Evolutionary conservation across 2,888 invertebrate genomes (phyloP), one percentile per base, ranked within the genome.

Genomic region (Nomada fucata): DNA sequence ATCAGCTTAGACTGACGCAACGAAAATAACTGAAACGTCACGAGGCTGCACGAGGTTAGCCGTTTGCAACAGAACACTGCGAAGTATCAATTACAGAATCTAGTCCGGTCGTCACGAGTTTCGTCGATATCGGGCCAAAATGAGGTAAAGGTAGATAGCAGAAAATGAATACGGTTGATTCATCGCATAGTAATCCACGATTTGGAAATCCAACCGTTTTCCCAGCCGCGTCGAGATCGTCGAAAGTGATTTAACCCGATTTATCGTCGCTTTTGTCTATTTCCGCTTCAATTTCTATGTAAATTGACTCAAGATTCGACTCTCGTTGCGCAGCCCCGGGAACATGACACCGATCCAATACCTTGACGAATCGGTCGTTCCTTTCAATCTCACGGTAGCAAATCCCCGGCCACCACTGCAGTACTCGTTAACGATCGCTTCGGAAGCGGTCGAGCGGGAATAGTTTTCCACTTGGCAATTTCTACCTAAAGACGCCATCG

Each of bases 281-380:
- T 87, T 84, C 79, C 76, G 77, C 70, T 59, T 63, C 76, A 75
- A 87, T 87, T 85, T 79, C 76, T 75, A 87, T 85, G 87, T 63
- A 85, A 87, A 87, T 87, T 83, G 85, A 69, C 71, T 83, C 77
- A 85, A 83, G 78, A 79, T 69, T 20, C 76, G 72, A 60, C 71
- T 44, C 76, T 79, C 74, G 72, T 65, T 57, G 64, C 70, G 50
- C 76, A 81, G 76, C 73, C 68, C 57, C 72, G 23, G 73, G 73
- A 64, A 81, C 57, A 64, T 73, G 71, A 79, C 42, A 29, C 52
- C 53, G 55, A 65, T 76, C 53, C 76, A 67, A 79, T 83, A 69
- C 80, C 44, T 23, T 55, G 60, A 5, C 61, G 59, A 64, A 78
- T 68, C 69, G 47, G 20, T 50, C 70, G 69, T 52, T 47, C 59